Evolutionary conservation across 1,140 invertebrate genomes (phyloP).

Genomic region (Pemphigus obesinymphae): DNA sequence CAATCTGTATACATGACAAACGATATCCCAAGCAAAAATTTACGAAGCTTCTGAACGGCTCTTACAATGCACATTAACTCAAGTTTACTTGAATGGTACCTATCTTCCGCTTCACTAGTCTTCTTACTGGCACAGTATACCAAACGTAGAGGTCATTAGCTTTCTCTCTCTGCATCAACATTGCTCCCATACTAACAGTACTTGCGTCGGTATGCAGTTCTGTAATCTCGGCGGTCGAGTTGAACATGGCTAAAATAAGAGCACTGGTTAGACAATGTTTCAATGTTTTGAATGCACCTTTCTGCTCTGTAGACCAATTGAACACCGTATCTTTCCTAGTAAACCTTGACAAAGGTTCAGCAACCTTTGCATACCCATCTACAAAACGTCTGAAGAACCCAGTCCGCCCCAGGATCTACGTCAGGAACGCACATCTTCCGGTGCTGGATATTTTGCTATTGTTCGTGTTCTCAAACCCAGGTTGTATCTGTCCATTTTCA

Average conservation of each 20-base stretch:
- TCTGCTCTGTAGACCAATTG: constrained; percentile 43
- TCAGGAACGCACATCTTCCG: neutral
- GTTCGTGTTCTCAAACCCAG: neutral
- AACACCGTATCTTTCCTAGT: constrained; percentile 13
- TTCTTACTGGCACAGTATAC: neutral
- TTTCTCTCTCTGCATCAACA: constrained; percentile 46
- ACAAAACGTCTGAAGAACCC: constrained; percentile 48
- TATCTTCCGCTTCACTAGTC: neutral
- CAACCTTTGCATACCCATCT: constrained; percentile 44
- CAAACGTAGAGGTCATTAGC: neutral
- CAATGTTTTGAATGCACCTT: no score
- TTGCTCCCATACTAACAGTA: constrained; percentile 47
- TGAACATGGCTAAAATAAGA: constrained; percentile 48
- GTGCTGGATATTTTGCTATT: neutral
- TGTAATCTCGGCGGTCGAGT: no score
- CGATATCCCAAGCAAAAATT: constrained; percentile 2
- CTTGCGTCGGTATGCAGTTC: constrained; percentile 49
- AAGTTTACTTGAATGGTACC: constrained; percentile 15
- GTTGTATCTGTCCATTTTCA: neutral
- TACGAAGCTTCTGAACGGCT: neutral
- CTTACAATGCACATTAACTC: neutral
- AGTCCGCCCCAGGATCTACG: constrained; percentile 47
- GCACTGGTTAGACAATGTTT: no score
- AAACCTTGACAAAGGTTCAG: constrained; percentile 45
- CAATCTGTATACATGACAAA: no score